phyloP scores from a whole-genome alignment of 2,113 vertebrate species.

The Laticauda laticaudata region DNA sequence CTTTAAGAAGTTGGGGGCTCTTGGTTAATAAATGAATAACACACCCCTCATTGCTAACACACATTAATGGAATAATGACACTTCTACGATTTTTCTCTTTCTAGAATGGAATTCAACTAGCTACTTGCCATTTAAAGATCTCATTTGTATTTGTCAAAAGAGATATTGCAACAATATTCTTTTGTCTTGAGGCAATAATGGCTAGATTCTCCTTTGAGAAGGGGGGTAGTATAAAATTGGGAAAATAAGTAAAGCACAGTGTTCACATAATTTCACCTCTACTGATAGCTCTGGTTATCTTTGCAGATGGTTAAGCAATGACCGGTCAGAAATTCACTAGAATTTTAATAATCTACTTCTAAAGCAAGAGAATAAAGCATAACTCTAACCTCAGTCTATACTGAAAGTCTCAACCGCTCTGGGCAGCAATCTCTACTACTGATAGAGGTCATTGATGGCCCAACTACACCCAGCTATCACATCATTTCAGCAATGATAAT shows the following conservation, averaged over 20 bases:
- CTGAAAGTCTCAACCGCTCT: too few relatives aligned
- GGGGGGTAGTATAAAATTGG: not conserved
- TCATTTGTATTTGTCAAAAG: not conserved
- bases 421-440: not conserved
- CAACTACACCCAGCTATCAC: not conserved
- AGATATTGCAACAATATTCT: not conserved
- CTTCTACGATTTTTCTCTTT: not conserved
- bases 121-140: not conserved
- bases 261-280: not conserved
- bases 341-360: not conserved
- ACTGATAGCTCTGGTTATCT: not conserved
- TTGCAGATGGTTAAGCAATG: not conserved
- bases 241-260: not conserved
- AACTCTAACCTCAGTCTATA: not conserved
- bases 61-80: not conserved
- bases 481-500: not conserved
- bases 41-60: not conserved
- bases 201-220: not conserved
- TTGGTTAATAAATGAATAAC: not conserved
- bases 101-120: not conserved
- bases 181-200: not conserved
- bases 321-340: not conserved
- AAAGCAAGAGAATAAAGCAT: not conserved
- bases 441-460: not conserved
- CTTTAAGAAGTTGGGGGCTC: not conserved